These are phyloP conservation scores for Danio jaintianensis DNA, from an alignment of 2,797 vertebrate genomes.

Conservation along the genomic window DNA sequence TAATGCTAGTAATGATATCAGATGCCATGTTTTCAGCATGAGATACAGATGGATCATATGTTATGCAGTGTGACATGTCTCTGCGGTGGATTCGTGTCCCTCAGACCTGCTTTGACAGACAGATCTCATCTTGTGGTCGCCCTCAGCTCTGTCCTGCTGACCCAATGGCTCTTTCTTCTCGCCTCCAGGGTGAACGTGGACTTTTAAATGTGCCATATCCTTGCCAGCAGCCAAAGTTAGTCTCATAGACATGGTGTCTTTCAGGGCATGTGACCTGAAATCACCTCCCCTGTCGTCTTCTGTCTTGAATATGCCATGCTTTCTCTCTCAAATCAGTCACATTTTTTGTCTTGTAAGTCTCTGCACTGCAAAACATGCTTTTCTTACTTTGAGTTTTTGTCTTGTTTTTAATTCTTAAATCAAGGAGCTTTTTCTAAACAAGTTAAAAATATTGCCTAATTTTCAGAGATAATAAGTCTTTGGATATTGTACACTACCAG, in stretches of 20 bases:
- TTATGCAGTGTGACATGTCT: constrained; percentile 44
- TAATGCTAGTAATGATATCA: constrained; percentile 46
- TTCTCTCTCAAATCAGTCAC: background rate
- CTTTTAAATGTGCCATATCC: constrained; percentile 42
- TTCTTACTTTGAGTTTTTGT: background rate
- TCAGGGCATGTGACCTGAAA: background rate
- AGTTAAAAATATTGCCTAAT: too few relatives aligned
- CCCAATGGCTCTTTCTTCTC: constrained; percentile 38
- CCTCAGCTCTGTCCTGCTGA: constrained; percentile 35
- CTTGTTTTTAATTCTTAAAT: background rate
- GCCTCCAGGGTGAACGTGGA: constrained; percentile 3
- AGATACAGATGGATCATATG: constrained; percentile 28
- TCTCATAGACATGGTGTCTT: constrained; percentile 17
- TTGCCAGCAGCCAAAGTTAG: constrained; percentile 42
- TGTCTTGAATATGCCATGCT: background rate
- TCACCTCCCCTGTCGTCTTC: background rate
- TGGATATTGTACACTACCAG: too few relatives aligned
- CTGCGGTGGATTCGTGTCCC: constrained; percentile 35
- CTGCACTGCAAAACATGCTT: too few relatives aligned
- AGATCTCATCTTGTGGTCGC: constrained; percentile 28
- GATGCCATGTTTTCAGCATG: constrained; percentile 4
- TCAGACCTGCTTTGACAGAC: constrained; percentile 46
- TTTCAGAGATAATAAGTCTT: too few relatives aligned
- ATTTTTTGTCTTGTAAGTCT: background rate
- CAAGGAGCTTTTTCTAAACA: too few relatives aligned